phyloP scores from a whole-genome alignment of 2,888 invertebrate species.

The Hypsopygia costalis region DNA sequence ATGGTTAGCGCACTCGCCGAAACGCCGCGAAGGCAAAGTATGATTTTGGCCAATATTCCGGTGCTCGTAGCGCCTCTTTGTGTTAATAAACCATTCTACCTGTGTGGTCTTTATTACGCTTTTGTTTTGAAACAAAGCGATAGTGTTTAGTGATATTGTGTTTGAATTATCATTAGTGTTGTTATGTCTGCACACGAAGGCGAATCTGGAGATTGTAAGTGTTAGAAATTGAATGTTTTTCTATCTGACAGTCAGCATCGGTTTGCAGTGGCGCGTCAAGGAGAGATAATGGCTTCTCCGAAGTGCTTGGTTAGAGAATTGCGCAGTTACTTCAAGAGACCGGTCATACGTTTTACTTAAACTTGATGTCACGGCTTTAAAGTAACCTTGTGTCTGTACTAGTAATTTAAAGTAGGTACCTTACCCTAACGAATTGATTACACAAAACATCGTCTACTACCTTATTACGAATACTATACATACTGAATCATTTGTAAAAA shows the following conservation, averaged over 20 bases:
- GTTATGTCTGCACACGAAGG: slow-evolving; percentile 45
- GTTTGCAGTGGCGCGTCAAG: slow-evolving; percentile 47
- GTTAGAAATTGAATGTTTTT: slow-evolving; percentile 23
- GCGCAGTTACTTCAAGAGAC: slow-evolving; percentile 59
- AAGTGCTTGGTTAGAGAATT: slow-evolving; percentile 51
- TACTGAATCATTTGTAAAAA: no score
- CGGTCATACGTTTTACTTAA: slow-evolving; percentile 45
- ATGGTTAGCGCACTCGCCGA: slow-evolving; percentile 32
- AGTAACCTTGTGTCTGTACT: slow-evolving; percentile 43
- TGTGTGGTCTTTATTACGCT: slow-evolving; percentile 35
- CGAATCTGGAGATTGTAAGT: slow-evolving; percentile 48
- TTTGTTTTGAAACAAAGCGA: slow-evolving; percentile 29
- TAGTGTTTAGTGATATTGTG: slow-evolving; percentile 24
- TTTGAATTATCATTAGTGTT: slow-evolving; percentile 27
- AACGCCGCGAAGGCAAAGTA: slow-evolving; percentile 29
- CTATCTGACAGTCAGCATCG: slow-evolving; percentile 23
- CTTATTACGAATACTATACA: not conserved
- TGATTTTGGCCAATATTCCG: slow-evolving; percentile 39
- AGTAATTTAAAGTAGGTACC: slow-evolving; percentile 32
- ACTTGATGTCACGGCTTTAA: slow-evolving; percentile 46
- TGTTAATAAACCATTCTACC: slow-evolving; percentile 38
- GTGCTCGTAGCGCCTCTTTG: slow-evolving; percentile 43
- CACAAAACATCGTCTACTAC: not conserved
- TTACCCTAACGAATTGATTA: slow-evolving; percentile 21
- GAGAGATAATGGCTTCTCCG: slow-evolving; percentile 61